phyloP scores from a whole-genome alignment of 2,888 invertebrate genomes.

The Epicampocera succincta region DNA sequence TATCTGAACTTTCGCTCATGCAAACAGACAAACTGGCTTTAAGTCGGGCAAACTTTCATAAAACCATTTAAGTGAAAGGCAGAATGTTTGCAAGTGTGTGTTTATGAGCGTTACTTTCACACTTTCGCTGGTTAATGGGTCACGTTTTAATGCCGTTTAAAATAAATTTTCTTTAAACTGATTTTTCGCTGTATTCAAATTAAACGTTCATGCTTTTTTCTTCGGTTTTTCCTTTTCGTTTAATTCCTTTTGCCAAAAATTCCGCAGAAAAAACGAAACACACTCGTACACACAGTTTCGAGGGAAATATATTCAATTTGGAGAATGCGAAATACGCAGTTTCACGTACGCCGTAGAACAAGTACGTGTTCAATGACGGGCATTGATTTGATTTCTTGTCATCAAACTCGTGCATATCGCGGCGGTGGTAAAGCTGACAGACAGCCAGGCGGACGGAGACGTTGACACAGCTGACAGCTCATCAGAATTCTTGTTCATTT shows the following conservation, averaged over 20 bases:
- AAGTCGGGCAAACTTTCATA: too few relatives aligned
- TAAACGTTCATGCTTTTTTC: slow-evolving; percentile 44
- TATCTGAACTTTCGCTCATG: too few relatives aligned
- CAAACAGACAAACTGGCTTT: too few relatives aligned
- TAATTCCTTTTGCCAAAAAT: background rate
- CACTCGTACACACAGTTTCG: background rate
- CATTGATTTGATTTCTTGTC: slow-evolving; percentile 64
- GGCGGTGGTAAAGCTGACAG: background rate
- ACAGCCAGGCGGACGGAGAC: background rate
- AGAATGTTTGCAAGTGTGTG: background rate
- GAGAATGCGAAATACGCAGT: slow-evolving; percentile 56
- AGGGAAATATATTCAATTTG: slow-evolving; percentile 54
- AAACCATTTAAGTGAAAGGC: too few relatives aligned
- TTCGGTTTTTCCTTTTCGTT: slow-evolving; percentile 40
- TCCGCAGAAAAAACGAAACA: background rate
- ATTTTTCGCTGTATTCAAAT: slow-evolving; percentile 28
- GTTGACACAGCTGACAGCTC: slow-evolving; percentile 13
- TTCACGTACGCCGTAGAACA: slow-evolving; percentile 55
- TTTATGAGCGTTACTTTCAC: too few relatives aligned
- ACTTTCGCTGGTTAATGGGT: slow-evolving; percentile 13
- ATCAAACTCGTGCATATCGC: slow-evolving; percentile 46
- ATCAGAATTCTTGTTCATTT: slow-evolving; percentile 32
- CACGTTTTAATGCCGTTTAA: slow-evolving; percentile 30
- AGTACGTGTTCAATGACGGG: slow-evolving; percentile 61
- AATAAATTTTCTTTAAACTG: slow-evolving; percentile 26